phyloP scores from a whole-genome alignment of 2,113 vertebrate species.

The Promerops cafer region DNA sequence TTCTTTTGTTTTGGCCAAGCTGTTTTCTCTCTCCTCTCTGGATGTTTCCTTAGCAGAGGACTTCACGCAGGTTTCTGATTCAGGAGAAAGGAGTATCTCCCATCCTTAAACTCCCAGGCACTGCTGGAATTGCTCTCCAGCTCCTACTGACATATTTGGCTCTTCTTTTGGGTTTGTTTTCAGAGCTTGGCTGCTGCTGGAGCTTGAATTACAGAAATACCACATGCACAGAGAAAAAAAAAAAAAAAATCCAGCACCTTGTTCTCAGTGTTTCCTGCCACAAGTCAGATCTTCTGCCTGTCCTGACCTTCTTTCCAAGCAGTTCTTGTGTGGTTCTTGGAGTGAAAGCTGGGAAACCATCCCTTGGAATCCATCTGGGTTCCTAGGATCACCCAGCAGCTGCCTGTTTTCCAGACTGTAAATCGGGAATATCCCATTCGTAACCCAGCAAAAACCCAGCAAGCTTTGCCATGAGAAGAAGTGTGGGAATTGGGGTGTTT shows the following conservation, averaged over 20 bases:
- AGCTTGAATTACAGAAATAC: neutral
- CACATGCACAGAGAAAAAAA: neutral
- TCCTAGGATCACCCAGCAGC: neutral
- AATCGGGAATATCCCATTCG: neutral
- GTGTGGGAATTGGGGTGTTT: neutral
- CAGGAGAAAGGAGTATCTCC: neutral
- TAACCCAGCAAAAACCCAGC: neutral
- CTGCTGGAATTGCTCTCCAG: neutral
- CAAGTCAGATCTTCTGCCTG: neutral
- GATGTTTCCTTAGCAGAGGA: neutral
- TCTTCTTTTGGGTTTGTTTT: neutral
- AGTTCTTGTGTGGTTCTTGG: neutral
- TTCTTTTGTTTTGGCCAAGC: neutral
- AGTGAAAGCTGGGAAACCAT: neutral
- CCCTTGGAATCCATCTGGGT: neutral
- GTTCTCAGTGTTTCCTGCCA: neutral
- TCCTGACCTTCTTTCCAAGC: neutral
- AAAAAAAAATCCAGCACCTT: neutral
- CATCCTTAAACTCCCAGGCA: neutral
- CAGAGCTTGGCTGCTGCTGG: neutral
- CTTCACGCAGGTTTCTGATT: neutral
- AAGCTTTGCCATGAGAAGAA: neutral
- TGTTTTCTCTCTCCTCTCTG: neutral
- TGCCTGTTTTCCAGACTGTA: neutral
- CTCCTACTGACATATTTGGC: neutral